phyloP scores from a whole-genome alignment of 2,113 vertebrate species.

The Colistium nudipinnis region DNA sequence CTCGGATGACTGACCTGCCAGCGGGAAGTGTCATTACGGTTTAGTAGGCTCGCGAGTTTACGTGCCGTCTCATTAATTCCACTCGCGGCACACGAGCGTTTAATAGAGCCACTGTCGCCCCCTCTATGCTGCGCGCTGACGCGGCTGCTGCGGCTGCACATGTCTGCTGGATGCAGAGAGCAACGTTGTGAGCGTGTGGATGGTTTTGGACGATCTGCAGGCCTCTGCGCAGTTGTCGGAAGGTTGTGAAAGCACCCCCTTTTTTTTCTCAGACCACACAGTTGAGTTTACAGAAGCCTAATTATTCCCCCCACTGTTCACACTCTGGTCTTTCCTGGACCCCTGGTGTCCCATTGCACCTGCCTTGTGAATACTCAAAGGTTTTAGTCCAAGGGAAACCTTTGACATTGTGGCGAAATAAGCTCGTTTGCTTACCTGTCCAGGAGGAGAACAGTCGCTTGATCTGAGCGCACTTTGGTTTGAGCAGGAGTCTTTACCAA shows the following conservation, averaged over 20 bases:
- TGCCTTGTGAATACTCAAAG: slow-evolving; percentile 42
- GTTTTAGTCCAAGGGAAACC: slow-evolving; percentile 22
- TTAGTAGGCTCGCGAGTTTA: slow-evolving; percentile 23
- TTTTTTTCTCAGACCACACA: slow-evolving; percentile 60
- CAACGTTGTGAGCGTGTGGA: neutral
- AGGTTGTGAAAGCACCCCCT: slow-evolving; percentile 26
- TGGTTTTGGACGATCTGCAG: slow-evolving; percentile 51
- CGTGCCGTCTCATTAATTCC: slow-evolving; percentile 36
- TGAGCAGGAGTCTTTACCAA: no score
- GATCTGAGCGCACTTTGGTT: neutral
- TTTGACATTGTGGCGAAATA: slow-evolving; percentile 5
- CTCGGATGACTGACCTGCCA: slow-evolving; percentile 42
- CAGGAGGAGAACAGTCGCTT: neutral
- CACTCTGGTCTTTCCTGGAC: slow-evolving; percentile 19
- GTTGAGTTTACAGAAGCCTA: slow-evolving; percentile 62
- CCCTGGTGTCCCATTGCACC: slow-evolving; percentile 42
- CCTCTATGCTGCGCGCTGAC: slow-evolving; percentile 13
- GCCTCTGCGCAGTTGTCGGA: slow-evolving; percentile 26
- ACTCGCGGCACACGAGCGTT: neutral
- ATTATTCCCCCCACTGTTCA: slow-evolving; percentile 39
- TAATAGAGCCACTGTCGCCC: slow-evolving; percentile 5
- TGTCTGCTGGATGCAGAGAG: slow-evolving; percentile 1
- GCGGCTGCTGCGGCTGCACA: neutral
- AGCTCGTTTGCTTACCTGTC: neutral
- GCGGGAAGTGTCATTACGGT: slow-evolving; percentile 39